Evolutionary conservation across 2,888 invertebrate genomes (phyloP), one percentile per base, ranked within the genome.

Genomic region (Xylota segnis): DNA sequence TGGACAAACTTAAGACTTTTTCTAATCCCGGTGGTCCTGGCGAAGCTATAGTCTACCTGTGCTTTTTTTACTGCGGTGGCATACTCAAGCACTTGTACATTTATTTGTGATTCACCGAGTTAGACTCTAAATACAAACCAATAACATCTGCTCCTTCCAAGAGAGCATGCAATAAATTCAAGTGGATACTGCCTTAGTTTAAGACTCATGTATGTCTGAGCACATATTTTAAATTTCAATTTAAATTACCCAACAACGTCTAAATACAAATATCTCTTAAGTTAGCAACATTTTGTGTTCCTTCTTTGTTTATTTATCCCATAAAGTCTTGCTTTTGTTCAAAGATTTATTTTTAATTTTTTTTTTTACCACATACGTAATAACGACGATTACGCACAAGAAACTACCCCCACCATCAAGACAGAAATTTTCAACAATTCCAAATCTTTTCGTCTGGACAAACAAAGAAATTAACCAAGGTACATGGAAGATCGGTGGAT

Each of bases 211-310:
- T 34, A 34, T 34, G 34, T 40, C n/a, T 43, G 14, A 14, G 14
- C 14, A 43, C 43, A 23, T 43, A 43, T 43, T 43, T 14, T 0
- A 40, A 43, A 37, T 14, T 5, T 14, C 14, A 43, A 37, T 14
- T 14, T 14, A 14, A 43, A 43, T 43, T 43, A 14, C 14, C 14
- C 5, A 43, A 43, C 5, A 43, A 43, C 43, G 43, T 43, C 43
- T 43, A 40, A 18, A 43, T 47, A 68, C n/a, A 68, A 37, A 29
- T 14, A 16, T 16, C 10, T 61, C 10, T 43, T 16, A 58, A 52
- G 37, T 54, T 34, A 5, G 34, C 37, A 54, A 43, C 52, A 83
- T 77, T 88, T 78, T 40, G 27, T 52, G 87, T 63, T 72, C 75
- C 83, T 87, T 58, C 7, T 14, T 50, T 47, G 16, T 45, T 63